Base-by-base conservation (phyloP, 2,113 vertebrate species). In the Chaenogobius annularis region DNA sequence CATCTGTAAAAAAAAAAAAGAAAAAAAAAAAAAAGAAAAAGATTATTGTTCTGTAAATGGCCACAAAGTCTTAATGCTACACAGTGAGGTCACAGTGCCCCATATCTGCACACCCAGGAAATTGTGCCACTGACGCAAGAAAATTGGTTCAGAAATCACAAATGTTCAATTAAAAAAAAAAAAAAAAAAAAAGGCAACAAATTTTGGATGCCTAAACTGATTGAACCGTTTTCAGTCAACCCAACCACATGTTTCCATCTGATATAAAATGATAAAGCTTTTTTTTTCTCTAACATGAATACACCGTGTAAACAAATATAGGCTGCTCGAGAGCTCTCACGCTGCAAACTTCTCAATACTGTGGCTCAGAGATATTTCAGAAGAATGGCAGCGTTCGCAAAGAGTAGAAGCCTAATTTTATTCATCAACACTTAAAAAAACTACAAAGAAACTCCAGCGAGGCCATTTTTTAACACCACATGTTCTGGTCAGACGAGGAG, bases 121-220 rank as follows among this genome's bases (percentile, higher is more conserved):
- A 66, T n/a, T 22, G 64, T 23, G 47, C n/a, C 43, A 63, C 64
- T 47, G 64, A 66, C 43, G 20, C 58, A 1, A 73, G 44, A 66
- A 31, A 58, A 58, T 13, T 13, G 10, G 12, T 61, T 15, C 26
- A 15, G 35, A 17, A 35, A 61, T 35, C 46, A 12, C 37, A 5
- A 31, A 66, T 20, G 15, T 64, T 35, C 62, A 50, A 65, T 54
- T 31, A 22, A 62, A 70, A 35, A 55, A 73, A 47, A 52, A 70
- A 22, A 62, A 70, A 35, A 55, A 73, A 47, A 52, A 70, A 66
- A 71, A 72, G 69, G 77, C 54, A 69, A 52, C 52, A 48, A 48
- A 74, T 68, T 61, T 73, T 56, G 77, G 54, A 67, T 35, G 20
- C 46, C 14, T 58, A 54, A 0, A 35, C 48, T 69, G 23, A 55